Percentiles rank a stretch among this genome's conserved stretches.
Conservation (phyloP, 2,113 vertebrate genomes). For the Gallinago paraguaiae region DNA sequence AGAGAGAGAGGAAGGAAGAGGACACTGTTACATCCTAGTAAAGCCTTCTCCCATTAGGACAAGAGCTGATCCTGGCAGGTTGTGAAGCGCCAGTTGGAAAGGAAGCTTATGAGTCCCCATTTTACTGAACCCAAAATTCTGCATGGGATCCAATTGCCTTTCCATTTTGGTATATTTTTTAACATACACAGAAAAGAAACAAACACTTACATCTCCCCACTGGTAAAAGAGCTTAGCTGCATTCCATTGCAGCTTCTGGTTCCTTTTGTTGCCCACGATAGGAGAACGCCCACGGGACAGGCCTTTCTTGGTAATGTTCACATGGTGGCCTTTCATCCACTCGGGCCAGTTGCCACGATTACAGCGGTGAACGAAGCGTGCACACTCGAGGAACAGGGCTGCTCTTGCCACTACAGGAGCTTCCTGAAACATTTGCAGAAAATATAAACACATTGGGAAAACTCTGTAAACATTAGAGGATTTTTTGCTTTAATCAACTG, state of each 20-base stretch:
- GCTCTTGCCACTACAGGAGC: constrained; percentile 94
- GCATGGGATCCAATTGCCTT: background rate
- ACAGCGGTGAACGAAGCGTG: constrained; percentile 95
- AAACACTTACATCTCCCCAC: constrained; percentile 93
- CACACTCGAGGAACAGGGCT: constrained; percentile 94
- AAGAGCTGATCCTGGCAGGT: background rate
- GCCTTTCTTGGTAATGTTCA: constrained; percentile 96
- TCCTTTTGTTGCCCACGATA: constrained; percentile 93
- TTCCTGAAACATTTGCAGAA: constrained; percentile 77
- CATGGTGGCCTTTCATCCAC: constrained; percentile 99
- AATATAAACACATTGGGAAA: background rate
- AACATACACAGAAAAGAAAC: background rate
- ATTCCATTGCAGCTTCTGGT: constrained; percentile 98
- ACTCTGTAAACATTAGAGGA: background rate
- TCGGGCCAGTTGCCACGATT: constrained; percentile 98
- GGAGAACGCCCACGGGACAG: constrained; percentile 94
- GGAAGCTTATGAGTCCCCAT: background rate
- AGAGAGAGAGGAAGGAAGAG: background rate
- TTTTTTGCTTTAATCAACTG: background rate
- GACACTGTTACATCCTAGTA: background rate
- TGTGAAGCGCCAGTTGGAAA: background rate
- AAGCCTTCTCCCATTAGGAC: background rate
- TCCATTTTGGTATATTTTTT: background rate
- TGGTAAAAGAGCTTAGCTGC: constrained; percentile 98
- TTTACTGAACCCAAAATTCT: background rate